Conservation (phyloP, 2,888 invertebrate genomes). For the Amiota communis region DNA sequence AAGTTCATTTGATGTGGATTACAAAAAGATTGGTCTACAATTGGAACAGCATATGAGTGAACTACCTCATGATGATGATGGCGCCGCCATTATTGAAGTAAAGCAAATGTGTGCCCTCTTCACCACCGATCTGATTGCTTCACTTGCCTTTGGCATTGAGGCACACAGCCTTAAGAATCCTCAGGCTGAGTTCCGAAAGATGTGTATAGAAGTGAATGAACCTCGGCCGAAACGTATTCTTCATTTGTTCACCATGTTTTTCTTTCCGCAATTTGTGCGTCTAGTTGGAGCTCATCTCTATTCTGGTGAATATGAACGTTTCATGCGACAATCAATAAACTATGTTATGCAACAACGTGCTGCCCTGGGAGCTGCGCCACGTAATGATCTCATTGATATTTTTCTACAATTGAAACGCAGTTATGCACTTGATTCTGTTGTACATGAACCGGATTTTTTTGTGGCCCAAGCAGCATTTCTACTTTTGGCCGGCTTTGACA, state of each 20-base stretch:
- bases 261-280: conserved; percentile 68
- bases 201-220: conserved; percentile 71
- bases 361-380: conserved; percentile 50
- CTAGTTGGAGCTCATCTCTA: conserved; percentile 63
- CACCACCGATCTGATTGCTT: conserved; percentile 73
- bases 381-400: conserved; percentile 74
- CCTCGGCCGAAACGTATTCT: conserved; percentile 63
- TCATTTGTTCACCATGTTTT: conserved; percentile 71
- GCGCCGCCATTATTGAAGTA: conserved; percentile 49
- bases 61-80: conserved; percentile 38
- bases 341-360: conserved; percentile 71
- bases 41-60: conserved; percentile 57
- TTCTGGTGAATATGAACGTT: conserved; percentile 61
- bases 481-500: conserved; percentile 68
- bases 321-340: conserved; percentile 71
- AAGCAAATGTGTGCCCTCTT: conserved; percentile 67
- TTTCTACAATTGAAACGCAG: conserved; percentile 72
- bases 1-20: not conserved
- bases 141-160: conserved; percentile 73
- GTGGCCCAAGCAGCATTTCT: conserved; percentile 68
- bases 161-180: conserved; percentile 73
- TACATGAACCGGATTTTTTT: conserved; percentile 58
- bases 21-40: conserved; percentile 57
- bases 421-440: conserved; percentile 48
- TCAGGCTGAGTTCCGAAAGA: conserved; percentile 70